These are phyloP conservation scores for Geophilus truncorum DNA, from an alignment of 2,888 invertebrate species.

Conservation along the genomic window DNA sequence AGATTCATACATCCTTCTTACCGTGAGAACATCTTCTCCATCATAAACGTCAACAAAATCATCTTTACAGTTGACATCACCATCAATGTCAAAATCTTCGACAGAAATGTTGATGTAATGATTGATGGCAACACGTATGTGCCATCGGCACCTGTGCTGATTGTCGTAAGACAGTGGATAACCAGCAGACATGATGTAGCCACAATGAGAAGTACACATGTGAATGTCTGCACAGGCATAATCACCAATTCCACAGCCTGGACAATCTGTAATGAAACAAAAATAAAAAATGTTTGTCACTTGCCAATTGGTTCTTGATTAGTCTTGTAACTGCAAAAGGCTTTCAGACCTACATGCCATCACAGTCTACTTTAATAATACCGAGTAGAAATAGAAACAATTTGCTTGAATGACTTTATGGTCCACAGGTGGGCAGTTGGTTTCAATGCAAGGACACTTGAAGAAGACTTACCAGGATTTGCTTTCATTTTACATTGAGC, in stretches of 20 bases:
- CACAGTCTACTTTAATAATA: too few species aligned
- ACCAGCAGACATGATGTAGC: constrained; percentile 42
- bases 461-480: too few species aligned
- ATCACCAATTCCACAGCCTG: constrained; percentile 43
- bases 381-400: too few species aligned
- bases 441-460: too few species aligned
- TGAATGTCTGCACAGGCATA: constrained; percentile 40
- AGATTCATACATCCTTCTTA: too few species aligned
- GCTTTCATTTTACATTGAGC: too few species aligned
- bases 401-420: too few species aligned
- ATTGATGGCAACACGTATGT: constrained; percentile 41
- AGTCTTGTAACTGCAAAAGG: too few species aligned
- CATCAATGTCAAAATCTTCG: constrained; percentile 43
- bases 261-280: constrained; percentile 40
- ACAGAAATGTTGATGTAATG: constrained; percentile 43
- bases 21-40: constrained; percentile 38
- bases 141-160: constrained; percentile 43
- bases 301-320: too few species aligned
- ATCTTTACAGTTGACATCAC: constrained; percentile 41
- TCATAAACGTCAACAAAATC: constrained; percentile 43
- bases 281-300: too few species aligned
- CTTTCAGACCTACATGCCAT: too few species aligned
- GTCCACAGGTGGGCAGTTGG: too few species aligned
- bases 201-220: constrained; percentile 40
- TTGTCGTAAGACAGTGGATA: constrained; percentile 42